These are phyloP conservation scores for Notospermus geniculatus DNA, from an alignment of 1,140 invertebrate species.

Conservation along the genomic window DNA sequence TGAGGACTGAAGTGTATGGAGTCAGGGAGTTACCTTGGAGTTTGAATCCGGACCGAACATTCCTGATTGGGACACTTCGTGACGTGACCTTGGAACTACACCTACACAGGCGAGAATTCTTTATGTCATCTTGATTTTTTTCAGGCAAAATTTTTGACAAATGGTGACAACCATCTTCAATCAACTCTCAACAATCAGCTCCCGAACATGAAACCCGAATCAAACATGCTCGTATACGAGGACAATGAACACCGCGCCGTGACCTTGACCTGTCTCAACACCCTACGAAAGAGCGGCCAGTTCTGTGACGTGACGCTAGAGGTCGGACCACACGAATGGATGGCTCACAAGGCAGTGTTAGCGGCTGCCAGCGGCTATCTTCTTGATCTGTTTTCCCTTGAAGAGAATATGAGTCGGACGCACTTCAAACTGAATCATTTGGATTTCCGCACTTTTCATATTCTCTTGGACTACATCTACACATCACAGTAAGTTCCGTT, in stretches of 20 bases:
- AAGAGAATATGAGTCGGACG: constrained; percentile 24
- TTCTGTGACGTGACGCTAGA: constrained; percentile 79
- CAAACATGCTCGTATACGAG: constrained; percentile 46
- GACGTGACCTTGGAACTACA: too few species aligned
- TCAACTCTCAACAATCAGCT: too few species aligned
- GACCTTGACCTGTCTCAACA: constrained; percentile 67
- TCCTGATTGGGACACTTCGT: too few species aligned
- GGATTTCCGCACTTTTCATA: constrained; percentile 68
- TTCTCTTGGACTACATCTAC: constrained; percentile 78
- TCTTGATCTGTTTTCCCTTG: constrained; percentile 69
- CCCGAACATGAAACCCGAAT: not conserved
- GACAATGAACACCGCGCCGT: constrained; percentile 61
- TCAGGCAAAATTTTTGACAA: too few species aligned
- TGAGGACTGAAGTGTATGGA: too few species aligned
- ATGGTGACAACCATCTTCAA: too few species aligned
- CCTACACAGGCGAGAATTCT: too few species aligned
- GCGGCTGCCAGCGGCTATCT: constrained; percentile 74
- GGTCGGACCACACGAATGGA: constrained; percentile 69
- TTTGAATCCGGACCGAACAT: too few species aligned
- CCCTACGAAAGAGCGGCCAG: constrained; percentile 72
- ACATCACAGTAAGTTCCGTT: constrained; percentile 60
- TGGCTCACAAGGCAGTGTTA: constrained; percentile 73
- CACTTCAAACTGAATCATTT: constrained; percentile 66
- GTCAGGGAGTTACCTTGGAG: too few species aligned
- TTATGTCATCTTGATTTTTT: too few species aligned